phyloP scores from a whole-genome alignment of 2,888 invertebrate species.

The Polia nebulosa region DNA sequence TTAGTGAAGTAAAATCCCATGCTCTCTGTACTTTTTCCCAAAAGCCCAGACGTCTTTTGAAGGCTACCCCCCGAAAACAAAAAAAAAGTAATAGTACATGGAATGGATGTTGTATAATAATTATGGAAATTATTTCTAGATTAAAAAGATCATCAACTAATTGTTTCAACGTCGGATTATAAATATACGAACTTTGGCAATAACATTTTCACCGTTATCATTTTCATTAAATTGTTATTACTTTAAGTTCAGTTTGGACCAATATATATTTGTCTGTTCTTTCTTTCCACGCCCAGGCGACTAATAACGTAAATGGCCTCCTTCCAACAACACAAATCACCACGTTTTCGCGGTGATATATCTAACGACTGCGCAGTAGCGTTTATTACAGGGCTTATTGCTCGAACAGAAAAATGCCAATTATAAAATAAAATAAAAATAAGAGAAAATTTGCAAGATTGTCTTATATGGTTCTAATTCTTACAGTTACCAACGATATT shows the following conservation, averaged over 20 bases:
- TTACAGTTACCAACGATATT: too few species aligned
- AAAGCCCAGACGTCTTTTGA: too few species aligned
- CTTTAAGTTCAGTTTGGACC: background rate
- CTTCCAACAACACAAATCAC: constrained; percentile 22
- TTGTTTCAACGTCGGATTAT: too few species aligned
- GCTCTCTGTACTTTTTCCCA: too few species aligned
- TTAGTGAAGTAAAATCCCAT: too few species aligned
- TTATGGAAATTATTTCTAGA: too few species aligned
- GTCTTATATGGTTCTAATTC: background rate
- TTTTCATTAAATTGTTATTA: constrained; percentile 2
- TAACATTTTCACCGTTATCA: background rate
- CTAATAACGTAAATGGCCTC: constrained; percentile 34
- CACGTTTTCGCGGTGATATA: constrained; percentile 15
- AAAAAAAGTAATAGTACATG: too few species aligned
- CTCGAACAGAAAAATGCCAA: background rate
- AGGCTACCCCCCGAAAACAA: too few species aligned
- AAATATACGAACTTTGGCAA: too few species aligned
- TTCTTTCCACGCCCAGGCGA: background rate
- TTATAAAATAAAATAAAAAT: background rate
- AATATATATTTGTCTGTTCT: constrained; percentile 7
- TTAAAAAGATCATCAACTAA: too few species aligned
- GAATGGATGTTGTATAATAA: too few species aligned
- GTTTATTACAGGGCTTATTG: constrained; percentile 13
- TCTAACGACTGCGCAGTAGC: constrained; percentile 15
- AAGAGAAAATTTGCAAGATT: background rate